phyloP scores from a whole-genome alignment of 2,888 invertebrate species.

The Aspidiotus destructor region DNA sequence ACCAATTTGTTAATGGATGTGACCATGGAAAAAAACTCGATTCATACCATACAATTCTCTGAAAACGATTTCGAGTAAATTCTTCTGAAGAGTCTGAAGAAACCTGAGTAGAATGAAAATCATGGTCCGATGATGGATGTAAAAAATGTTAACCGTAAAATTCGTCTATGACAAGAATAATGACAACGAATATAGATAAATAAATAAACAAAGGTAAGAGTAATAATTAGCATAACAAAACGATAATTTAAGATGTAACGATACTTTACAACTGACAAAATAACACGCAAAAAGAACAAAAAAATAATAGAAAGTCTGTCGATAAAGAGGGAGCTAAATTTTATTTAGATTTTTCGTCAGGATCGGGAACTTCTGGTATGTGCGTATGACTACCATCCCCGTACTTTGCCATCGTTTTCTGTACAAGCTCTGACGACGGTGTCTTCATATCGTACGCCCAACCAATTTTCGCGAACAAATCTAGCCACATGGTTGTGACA shows the following conservation, averaged over 20 bases:
- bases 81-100: no score
- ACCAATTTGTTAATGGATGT: no score
- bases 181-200: neutral
- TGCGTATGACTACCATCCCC: slow-evolving; percentile 45
- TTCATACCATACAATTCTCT: no score
- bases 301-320: neutral
- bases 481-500: slow-evolving; percentile 50
- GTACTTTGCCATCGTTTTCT: slow-evolving; percentile 47
- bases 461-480: slow-evolving; percentile 46
- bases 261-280: neutral
- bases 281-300: neutral
- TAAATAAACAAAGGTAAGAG: slow-evolving; percentile 1
- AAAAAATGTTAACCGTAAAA: no score
- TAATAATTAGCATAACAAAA: neutral
- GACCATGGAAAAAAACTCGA: no score
- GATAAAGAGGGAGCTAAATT: neutral
- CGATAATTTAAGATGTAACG: neutral
- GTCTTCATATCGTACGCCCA: slow-evolving; percentile 69
- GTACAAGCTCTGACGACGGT: slow-evolving; percentile 50
- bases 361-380: slow-evolving; percentile 17
- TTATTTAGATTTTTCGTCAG: slow-evolving; percentile 25
- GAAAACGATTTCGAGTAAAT: no score
- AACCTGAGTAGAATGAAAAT: no score
- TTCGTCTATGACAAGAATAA: no score
- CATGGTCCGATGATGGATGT: no score